A percentile compares a stretch with the other conserved stretches of the same genome.
Conservation (phyloP, 2,113 vertebrate genomes). For the Leptobrachium ailaonicum region DNA sequence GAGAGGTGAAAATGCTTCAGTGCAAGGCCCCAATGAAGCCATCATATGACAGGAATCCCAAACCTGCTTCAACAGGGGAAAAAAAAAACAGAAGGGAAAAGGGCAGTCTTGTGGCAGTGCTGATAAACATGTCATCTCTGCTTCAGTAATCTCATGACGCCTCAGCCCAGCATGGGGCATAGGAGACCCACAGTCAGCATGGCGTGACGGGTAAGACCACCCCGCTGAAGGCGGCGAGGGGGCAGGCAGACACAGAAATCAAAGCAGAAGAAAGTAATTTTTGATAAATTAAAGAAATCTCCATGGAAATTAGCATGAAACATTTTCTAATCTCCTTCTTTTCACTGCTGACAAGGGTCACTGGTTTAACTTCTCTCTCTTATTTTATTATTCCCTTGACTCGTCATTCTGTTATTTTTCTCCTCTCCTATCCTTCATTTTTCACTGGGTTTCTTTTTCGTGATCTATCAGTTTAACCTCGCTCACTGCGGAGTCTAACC, state of each 20-base stretch:
- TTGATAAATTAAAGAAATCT: conserved; percentile 98
- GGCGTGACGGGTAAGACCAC: conserved; percentile 89
- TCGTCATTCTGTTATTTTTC: conserved; percentile 71
- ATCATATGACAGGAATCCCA: conserved; percentile 92
- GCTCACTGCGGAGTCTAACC: conserved; percentile 59
- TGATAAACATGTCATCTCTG: conserved; percentile 93
- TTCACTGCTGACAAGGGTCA: conserved; percentile 94
- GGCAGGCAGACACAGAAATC: conserved; percentile 81
- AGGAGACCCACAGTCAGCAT: conserved; percentile 73
- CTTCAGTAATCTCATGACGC: conserved; percentile 87
- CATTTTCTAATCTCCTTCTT: conserved; percentile 97
- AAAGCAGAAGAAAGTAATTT: conserved; percentile 90
- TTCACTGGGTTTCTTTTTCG: conserved; percentile 59
- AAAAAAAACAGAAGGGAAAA: conserved; percentile 53
- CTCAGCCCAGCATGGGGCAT: conserved; percentile 82
- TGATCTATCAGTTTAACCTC: conserved; percentile 55
- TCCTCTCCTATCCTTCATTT: conserved; percentile 66
- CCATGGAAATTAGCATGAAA: conserved; percentile 99
- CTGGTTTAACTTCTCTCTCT: conserved; percentile 82
- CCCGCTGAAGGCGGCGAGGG: conserved; percentile 79
- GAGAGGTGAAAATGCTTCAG: conserved; percentile 61
- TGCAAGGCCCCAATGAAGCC: conserved; percentile 80
- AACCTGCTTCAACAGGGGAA: conserved; percentile 59
- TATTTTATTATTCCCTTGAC: conserved; percentile 78
- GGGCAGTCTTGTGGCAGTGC: conserved; percentile 76